Conservation (phyloP, 1,140 invertebrate genomes). For the Leptinotarsa lineolata region DNA sequence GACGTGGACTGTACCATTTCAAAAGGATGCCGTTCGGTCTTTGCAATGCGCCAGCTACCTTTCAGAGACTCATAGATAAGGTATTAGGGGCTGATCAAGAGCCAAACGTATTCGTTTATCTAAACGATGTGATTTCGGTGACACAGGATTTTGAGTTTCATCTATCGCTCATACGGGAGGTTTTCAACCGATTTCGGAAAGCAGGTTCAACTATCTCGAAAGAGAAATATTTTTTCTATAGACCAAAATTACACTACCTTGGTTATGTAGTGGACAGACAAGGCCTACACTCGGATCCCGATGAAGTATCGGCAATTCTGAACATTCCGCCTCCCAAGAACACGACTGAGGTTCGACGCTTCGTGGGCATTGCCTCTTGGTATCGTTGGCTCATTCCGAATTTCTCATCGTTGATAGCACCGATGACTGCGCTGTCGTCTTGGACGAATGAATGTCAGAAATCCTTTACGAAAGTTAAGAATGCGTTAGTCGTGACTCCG, state of each 20-base stretch:
- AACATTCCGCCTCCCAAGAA: neutral
- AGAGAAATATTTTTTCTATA: slow-evolving; percentile 19
- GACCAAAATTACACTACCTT: neutral
- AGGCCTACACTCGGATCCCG: neutral
- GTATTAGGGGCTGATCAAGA: slow-evolving; percentile 44
- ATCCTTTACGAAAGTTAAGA: slow-evolving; percentile 28
- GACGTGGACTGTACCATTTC: slow-evolving; percentile 54
- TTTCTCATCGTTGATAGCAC: slow-evolving; percentile 48
- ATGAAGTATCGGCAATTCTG: slow-evolving; percentile 25
- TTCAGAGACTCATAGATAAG: neutral
- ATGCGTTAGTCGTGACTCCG: neutral
- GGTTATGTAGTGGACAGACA: neutral
- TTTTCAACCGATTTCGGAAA: slow-evolving; percentile 24
- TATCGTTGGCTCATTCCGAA: slow-evolving; percentile 54
- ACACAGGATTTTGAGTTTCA: slow-evolving; percentile 18
- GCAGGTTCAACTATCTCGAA: neutral
- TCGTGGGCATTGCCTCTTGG: slow-evolving; percentile 56
- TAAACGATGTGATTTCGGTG: slow-evolving; percentile 47
- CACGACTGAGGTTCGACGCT: slow-evolving; percentile 29
- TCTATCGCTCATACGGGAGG: slow-evolving; percentile 16
- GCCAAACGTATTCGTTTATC: slow-evolving; percentile 43
- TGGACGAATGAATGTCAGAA: slow-evolving; percentile 42
- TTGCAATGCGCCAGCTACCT: neutral
- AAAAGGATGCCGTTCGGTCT: slow-evolving; percentile 49
- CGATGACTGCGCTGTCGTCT: slow-evolving; percentile 44